Conservation (phyloP, 1,140 invertebrate species). For the Macrosteles quadrilineatus region DNA sequence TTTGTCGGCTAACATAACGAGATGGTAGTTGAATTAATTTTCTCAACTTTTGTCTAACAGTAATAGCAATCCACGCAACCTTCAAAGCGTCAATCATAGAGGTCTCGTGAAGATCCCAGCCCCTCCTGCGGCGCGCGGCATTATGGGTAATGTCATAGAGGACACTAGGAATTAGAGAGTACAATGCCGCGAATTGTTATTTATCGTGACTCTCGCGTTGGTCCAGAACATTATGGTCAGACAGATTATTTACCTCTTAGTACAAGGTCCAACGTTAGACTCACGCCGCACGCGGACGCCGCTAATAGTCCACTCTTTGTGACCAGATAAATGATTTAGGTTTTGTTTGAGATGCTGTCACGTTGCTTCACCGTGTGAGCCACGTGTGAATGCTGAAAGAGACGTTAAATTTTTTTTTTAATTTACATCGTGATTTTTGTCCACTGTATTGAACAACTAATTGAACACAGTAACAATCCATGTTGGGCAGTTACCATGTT, state of each 20-base stretch:
- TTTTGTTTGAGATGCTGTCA: no score
- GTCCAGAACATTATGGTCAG: not conserved
- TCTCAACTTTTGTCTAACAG: not conserved
- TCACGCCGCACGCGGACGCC: no score
- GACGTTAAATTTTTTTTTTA: no score
- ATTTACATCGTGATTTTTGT: no score
- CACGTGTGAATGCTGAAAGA: no score
- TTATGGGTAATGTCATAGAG: not conserved
- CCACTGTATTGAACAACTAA: no score
- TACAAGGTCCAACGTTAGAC: no score
- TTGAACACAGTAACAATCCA: no score
- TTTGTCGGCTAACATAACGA: not conserved
- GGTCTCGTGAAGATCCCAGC: not conserved
- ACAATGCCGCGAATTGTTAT: constrained; percentile 7
- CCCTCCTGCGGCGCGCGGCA: not conserved
- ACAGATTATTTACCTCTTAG: constrained; percentile 7
- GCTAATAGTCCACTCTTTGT: no score
- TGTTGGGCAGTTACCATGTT: no score
- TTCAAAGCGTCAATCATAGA: not conserved
- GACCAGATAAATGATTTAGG: no score
- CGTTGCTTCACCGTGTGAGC: no score
- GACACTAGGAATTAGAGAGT: constrained; percentile 9
- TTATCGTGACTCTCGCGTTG: not conserved
- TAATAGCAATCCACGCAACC: not conserved
- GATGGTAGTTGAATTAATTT: not conserved